A percentile compares a stretch with the other conserved stretches of the same genome.
phyloP scores from a whole-genome alignment of 2,888 invertebrate genomes.

The Rambutsinella grinnellia region DNA sequence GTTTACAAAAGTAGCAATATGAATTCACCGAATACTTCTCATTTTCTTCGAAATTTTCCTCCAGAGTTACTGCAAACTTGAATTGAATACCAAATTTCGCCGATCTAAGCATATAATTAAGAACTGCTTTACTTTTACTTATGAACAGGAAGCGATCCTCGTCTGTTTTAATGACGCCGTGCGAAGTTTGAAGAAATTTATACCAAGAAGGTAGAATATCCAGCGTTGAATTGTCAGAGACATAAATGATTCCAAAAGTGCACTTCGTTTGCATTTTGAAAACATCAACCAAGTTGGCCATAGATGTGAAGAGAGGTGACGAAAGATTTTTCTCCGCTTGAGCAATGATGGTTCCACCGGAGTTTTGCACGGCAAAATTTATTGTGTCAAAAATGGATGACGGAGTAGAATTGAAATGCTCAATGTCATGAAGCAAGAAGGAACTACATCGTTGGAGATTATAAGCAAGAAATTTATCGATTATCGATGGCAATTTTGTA shows the following conservation, averaged over 20 bases:
- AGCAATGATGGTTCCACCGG: background rate
- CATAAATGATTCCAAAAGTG: conserved; percentile 11
- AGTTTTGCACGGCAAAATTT: background rate
- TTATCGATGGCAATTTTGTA: background rate
- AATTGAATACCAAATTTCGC: conserved; percentile 29
- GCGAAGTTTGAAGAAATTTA: conserved; percentile 1
- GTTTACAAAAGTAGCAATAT: background rate
- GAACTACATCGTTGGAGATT: background rate
- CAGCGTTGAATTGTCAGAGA: background rate
- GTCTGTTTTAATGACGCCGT: conserved; percentile 47
- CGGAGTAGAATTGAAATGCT: background rate
- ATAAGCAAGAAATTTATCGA: background rate
- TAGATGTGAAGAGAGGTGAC: background rate
- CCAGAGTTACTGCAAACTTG: conserved; percentile 34
- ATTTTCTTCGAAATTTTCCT: background rate
- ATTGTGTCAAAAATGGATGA: background rate
- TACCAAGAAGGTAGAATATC: background rate
- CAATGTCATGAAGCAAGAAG: background rate
- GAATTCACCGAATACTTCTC: too few species aligned
- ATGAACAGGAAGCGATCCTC: conserved; percentile 49
- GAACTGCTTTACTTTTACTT: background rate
- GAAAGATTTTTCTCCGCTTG: background rate
- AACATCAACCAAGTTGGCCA: conserved; percentile 12
- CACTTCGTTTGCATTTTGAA: conserved; percentile 11
- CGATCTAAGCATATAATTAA: conserved; percentile 29